Conservation (phyloP, 1,140 invertebrate genomes). For the Tetramorium alpestre region DNA sequence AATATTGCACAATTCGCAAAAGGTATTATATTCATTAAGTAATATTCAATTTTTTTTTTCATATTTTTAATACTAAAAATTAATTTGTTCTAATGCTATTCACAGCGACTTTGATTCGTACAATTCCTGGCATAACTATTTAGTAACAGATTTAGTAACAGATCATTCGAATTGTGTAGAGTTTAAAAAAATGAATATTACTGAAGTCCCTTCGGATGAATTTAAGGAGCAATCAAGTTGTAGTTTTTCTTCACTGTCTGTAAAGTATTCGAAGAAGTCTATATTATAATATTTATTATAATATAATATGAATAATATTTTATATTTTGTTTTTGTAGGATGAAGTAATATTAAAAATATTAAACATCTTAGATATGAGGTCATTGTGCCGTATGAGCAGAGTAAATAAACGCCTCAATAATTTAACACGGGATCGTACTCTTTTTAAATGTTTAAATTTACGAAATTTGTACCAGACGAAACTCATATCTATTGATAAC, state of each 20-base stretch:
- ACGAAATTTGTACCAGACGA: background rate
- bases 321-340: background rate
- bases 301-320: background rate
- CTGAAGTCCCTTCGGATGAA: too few species aligned
- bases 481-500: background rate
- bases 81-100: too few species aligned
- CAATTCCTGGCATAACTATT: constrained; percentile 50
- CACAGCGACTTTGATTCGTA: too few species aligned
- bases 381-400: background rate
- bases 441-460: background rate
- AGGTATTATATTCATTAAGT: too few species aligned
- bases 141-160: too few species aligned
- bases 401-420: background rate
- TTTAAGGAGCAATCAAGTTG: too few species aligned
- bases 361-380: background rate
- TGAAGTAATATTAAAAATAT: background rate
- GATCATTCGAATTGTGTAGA: background rate
- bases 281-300: too few species aligned
- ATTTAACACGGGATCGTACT: background rate
- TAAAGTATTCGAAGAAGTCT: constrained; percentile 67
- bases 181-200: too few species aligned
- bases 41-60: too few species aligned
- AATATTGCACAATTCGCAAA: too few species aligned
- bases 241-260: constrained; percentile 33
- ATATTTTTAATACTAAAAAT: too few species aligned